Conservation (phyloP, 2,113 vertebrate genomes). For the Ptilorrhoa leucosticta region DNA sequence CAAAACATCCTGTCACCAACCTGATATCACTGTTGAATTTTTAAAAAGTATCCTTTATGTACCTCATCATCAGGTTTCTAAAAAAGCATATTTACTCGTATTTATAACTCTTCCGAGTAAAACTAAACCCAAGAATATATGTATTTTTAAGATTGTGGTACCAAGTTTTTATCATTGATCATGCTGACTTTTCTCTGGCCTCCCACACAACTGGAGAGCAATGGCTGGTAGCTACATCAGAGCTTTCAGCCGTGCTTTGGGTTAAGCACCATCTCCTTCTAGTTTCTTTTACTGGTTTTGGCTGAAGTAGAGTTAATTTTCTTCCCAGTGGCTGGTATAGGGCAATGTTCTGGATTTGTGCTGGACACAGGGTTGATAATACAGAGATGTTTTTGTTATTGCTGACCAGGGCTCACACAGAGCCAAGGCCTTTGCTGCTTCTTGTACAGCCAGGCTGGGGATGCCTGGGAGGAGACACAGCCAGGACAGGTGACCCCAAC, state of each 20-base stretch:
- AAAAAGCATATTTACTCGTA: not conserved
- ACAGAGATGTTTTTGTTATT: not conserved
- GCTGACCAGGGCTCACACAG: not conserved
- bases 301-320: not conserved
- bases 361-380: not conserved
- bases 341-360: not conserved
- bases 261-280: not conserved
- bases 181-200: not conserved
- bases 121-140: not conserved
- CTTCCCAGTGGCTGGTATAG: not conserved
- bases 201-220: not conserved
- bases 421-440: not conserved
- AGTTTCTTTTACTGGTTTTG: not conserved
- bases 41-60: accelerated
- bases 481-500: not conserved
- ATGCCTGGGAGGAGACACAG: not conserved
- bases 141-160: not conserved
- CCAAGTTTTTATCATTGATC: not conserved
- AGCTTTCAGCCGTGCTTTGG: not conserved
- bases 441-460: not conserved
- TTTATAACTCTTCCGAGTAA: not conserved
- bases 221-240: not conserved
- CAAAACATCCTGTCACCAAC: not conserved
- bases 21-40: not conserved
- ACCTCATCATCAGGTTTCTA: not conserved